Conservation (phyloP, 2,797 vertebrate species). For the Coendou prehensilis region DNA sequence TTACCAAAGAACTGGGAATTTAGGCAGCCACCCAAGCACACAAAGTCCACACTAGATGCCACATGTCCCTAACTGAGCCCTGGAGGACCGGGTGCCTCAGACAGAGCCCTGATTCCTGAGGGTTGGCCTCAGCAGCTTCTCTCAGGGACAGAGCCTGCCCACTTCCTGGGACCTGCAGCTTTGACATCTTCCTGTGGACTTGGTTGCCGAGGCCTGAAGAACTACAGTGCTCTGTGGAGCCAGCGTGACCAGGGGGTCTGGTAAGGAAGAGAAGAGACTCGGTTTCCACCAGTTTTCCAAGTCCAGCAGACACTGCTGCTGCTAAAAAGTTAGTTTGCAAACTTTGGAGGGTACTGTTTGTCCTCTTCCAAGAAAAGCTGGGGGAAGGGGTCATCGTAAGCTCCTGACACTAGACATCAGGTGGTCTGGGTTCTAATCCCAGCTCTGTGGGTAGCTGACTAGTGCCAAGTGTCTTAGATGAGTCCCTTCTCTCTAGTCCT, state of each 20-base stretch:
- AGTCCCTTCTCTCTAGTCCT: background rate
- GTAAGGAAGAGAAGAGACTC: background rate
- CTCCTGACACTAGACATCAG: too few species aligned
- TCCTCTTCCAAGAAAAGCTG: background rate
- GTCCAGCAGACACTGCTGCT: background rate
- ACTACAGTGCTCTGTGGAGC: background rate
- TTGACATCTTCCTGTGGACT: background rate
- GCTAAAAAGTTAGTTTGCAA: conserved; percentile 18
- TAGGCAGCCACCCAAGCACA: conserved; percentile 38
- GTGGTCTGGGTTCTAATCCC: background rate
- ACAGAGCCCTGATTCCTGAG: background rate
- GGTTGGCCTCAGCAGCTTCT: background rate
- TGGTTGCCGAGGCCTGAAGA: background rate
- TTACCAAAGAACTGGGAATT: conserved; percentile 70
- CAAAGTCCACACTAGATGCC: background rate
- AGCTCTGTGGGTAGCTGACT: background rate
- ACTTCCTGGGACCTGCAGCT: background rate
- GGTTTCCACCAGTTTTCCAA: background rate
- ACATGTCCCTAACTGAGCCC: background rate
- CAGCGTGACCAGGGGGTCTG: background rate
- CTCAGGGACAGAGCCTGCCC: background rate
- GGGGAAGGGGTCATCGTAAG: background rate
- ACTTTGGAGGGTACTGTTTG: background rate
- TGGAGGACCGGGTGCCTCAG: background rate
- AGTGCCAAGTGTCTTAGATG: background rate